Percentiles rank a stretch among this genome's conserved stretches.
These are phyloP conservation scores for Malacosoma neustria DNA, from an alignment of 2,888 invertebrate species.

Conservation along the genomic window DNA sequence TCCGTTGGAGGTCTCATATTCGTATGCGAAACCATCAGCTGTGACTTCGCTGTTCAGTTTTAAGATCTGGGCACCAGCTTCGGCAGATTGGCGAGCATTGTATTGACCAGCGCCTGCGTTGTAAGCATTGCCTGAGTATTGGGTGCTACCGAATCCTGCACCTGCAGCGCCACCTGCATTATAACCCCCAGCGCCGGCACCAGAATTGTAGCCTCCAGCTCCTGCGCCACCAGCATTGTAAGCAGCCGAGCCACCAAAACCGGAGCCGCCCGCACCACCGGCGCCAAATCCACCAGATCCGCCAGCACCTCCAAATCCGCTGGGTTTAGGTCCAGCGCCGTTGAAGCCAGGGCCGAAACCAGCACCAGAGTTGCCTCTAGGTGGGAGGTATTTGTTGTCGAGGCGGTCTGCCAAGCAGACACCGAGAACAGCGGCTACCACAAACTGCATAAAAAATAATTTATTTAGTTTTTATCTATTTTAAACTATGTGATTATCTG, in stretches of 20 bases:
- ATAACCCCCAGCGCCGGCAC: conserved; percentile 14
- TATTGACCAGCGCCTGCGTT: conserved; percentile 28
- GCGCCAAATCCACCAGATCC: conserved; percentile 17
- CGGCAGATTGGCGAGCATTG: conserved; percentile 28
- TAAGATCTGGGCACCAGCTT: conserved; percentile 56
- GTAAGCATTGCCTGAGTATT: conserved; percentile 26
- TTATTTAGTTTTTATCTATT: background rate
- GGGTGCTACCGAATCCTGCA: conserved; percentile 13
- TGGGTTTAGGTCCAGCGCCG: conserved; percentile 14
- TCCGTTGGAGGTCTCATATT: conserved; percentile 66
- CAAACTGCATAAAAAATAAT: conserved; percentile 32
- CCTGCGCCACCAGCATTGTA: conserved; percentile 10
- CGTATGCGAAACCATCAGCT: conserved; percentile 61
- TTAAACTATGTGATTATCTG: too few relatives aligned
- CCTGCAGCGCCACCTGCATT: conserved; percentile 11
- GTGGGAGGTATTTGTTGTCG: conserved; percentile 67
- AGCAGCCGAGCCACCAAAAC: conserved; percentile 14
- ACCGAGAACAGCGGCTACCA: conserved; percentile 58
- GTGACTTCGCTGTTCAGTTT: conserved; percentile 58
- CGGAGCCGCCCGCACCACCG: conserved; percentile 18
- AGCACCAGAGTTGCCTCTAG: conserved; percentile 56
- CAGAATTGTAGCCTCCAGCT: conserved; percentile 9
- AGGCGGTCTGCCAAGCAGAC: conserved; percentile 62
- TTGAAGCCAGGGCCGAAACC: conserved; percentile 46
- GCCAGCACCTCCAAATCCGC: conserved; percentile 14